Base-by-base conservation (phyloP, 64 coral and sea anemone genomes). In the Cladopsammia gracilis region DNA sequence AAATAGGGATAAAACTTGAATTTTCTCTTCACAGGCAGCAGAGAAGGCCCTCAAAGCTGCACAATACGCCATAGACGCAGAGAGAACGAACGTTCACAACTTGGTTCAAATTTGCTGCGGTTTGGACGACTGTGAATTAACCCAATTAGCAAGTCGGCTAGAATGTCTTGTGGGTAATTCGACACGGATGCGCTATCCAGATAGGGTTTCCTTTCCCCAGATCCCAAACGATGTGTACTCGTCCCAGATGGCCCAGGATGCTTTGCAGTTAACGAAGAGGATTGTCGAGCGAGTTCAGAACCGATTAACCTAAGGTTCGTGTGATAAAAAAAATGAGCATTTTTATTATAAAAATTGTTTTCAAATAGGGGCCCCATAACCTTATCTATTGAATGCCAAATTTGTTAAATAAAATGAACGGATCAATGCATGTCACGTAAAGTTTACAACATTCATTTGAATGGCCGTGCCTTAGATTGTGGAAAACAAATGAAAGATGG, bases 31-130 rank as follows among this genome's bases (percentile, higher is more conserved):
- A 20, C 58, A 95, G 94, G 89, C 94, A 14, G 89, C 89, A 79
- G 94, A 95, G 64, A 95, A 95, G 72, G 89, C 94, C 25, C 65
- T 95, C 46, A 95, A 95, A 79, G 94, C 94, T 62, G 76, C 89
- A 9, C 53, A 91, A 52, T 91, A 87, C 19, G 49, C 85, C 70
- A 6, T 87, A 0, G 94, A 95, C 45, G 94, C 74, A 12, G 89
- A 95, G 66, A 95, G 86, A 69, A 79, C 49, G 8, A 86, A 86
- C 19, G 60, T 65, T 24, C 89, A 96, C 75, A 42, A 91, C 50
- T 86, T 96, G 57, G 14, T 61, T 22, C 51, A 25, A 25, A 91
- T 92, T 65, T 89, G 89, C 12, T 58, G 24, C 15, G 48, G 76
- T 62, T 51, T 96, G 14, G 67, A 92, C 23, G 75, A 96, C 71